phyloP scores from a whole-genome alignment of 1,140 invertebrate genomes.

The Andrena cerasifolii region DNA sequence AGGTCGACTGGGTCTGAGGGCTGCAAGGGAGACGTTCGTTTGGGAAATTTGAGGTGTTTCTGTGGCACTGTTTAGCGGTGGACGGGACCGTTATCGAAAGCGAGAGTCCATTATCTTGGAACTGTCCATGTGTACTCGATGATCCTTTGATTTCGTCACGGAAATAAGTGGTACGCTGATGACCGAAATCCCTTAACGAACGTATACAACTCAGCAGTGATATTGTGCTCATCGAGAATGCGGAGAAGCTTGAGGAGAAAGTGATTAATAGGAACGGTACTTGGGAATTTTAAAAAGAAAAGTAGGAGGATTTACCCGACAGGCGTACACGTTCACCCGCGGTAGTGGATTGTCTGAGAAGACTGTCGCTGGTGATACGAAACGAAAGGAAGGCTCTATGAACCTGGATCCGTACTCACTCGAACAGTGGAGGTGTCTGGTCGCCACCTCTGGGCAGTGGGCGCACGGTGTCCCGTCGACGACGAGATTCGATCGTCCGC shows the following conservation, averaged over 20 bases:
- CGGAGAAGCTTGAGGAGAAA: neutral
- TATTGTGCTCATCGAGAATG: no score
- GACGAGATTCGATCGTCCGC: conserved; percentile 14
- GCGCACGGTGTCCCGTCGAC: conserved; percentile 15
- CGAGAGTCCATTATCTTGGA: conserved; percentile 25
- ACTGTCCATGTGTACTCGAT: neutral
- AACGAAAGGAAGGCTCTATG: conserved; percentile 50
- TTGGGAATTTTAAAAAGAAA: neutral
- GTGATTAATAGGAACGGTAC: neutral
- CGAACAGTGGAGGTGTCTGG: conserved; percentile 35
- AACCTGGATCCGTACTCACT: conserved; percentile 40
- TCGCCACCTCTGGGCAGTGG: conserved; percentile 30
- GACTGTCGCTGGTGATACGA: no score
- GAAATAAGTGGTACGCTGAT: neutral
- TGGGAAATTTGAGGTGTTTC: conserved; percentile 23
- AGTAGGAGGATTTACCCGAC: no score
- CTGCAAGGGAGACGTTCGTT: conserved; percentile 10
- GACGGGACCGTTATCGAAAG: conserved; percentile 33
- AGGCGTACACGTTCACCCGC: neutral
- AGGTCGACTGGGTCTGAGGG: no score
- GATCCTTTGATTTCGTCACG: neutral
- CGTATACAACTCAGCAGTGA: neutral
- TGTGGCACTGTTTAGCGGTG: conserved; percentile 7
- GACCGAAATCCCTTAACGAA: conserved; percentile 12
- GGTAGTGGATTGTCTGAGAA: neutral